Evolutionary conservation across 2,113 vertebrate species (phyloP).

Genomic region (Psittacus erithacus): DNA sequence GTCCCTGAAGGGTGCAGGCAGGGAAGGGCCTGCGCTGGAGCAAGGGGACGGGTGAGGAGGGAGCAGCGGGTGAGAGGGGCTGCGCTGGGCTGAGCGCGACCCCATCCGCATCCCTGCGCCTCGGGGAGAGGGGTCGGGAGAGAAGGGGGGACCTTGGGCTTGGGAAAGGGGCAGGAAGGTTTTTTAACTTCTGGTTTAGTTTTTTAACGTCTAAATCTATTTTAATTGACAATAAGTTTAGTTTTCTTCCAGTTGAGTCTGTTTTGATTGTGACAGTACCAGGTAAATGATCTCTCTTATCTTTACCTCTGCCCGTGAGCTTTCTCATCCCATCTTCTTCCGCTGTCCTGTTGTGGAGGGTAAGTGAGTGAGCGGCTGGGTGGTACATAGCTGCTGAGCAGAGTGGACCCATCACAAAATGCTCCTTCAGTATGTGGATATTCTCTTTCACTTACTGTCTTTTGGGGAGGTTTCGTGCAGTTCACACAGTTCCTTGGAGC

Average conservation of each 20-base stretch:
- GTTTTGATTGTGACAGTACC: not conserved
- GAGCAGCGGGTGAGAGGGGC: accelerated
- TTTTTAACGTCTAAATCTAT: not conserved
- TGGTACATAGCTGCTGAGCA: not conserved
- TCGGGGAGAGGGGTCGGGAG: not conserved
- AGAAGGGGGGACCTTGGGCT: no score
- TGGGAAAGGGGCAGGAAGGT: not conserved
- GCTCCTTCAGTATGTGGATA: not conserved
- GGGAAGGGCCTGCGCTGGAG: not conserved
- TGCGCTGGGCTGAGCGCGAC: not conserved
- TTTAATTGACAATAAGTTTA: not conserved
- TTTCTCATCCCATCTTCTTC: not conserved
- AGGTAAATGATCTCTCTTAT: not conserved
- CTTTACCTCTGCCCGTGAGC: not conserved
- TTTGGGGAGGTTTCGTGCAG: not conserved
- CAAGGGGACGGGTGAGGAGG: not conserved
- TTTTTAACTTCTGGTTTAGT: not conserved
- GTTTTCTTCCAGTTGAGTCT: not conserved
- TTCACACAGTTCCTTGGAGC: not conserved
- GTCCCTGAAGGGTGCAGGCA: not conserved
- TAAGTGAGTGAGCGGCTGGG: not conserved
- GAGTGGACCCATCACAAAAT: not conserved
- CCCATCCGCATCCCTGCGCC: not conserved
- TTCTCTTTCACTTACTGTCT: not conserved
- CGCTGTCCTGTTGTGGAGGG: not conserved